These are phyloP conservation scores for Galemys pyrenaicus DNA, from an alignment of 2,113 vertebrate genomes.

Conservation along the genomic window DNA sequence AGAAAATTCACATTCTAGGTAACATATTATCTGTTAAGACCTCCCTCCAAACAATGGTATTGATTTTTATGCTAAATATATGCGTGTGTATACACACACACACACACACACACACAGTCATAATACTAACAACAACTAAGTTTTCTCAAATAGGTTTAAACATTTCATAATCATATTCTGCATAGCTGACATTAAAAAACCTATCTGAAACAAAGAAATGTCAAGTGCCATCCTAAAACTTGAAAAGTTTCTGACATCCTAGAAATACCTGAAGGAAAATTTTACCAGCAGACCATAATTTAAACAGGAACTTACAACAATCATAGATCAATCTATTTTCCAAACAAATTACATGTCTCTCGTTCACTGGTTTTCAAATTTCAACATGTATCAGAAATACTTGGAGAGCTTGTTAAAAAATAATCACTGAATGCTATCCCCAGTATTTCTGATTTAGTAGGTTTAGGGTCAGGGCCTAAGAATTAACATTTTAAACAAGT, in stretches of 20 bases:
- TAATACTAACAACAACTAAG: neutral
- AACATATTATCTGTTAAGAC: neutral
- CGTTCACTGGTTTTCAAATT: constrained; percentile 8
- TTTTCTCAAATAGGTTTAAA: neutral
- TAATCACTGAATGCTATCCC: neutral
- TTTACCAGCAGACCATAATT: neutral
- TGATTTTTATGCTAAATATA: neutral
- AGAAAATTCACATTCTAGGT: constrained; percentile 40
- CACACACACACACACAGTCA: neutral
- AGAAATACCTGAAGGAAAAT: neutral
- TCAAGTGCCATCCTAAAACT: neutral
- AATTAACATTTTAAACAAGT: neutral
- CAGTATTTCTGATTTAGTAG: neutral
- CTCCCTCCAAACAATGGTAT: neutral
- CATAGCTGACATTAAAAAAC: neutral
- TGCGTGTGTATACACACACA: neutral
- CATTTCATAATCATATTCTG: neutral
- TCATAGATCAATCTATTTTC: neutral
- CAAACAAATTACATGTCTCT: constrained; percentile 62
- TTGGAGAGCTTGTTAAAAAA: neutral
- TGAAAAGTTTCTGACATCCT: neutral
- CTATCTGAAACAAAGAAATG: neutral
- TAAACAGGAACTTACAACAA: constrained; percentile 20
- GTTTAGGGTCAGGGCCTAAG: neutral
- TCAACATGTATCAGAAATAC: neutral